Evolutionary conservation across 2,888 invertebrate species (phyloP), one percentile per base, ranked within the genome.

Genomic region (Tryphoninae sp.): DNA sequence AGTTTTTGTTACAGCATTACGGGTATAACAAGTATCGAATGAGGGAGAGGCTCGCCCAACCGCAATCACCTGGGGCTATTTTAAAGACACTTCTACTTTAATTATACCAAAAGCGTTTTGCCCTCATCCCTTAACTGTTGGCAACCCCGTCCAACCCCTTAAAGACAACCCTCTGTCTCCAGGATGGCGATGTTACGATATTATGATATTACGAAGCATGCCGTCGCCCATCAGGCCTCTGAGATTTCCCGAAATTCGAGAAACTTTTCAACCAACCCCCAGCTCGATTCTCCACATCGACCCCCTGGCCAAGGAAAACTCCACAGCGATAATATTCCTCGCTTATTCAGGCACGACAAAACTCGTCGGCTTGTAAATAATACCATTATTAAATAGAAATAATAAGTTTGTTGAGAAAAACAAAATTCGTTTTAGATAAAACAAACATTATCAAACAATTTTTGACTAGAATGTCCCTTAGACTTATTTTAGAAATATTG

Each of bases 41-140:
- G 19, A 40, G 55, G 22, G 64, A 53, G 45, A 55, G 19, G 22
- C 55, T 49, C 22, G 51, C 55, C 69, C 77, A 62, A 72, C 78
- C 85, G 86, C 86, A 86, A 90, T 89, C 87, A 89, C 91, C 89
- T 81, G 87, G 80, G 89, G 90, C 90, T 89, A 88, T 90, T 90
- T 89, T 89, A 89, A 90, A 90, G 90, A 89, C 88, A 88, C 88
- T 90, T 91, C 87, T 83, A 89, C 89, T 90, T 91, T 91, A 91
- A 91, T 91, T 91, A 90, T 88, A 88, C 87, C 86, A 83, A 88
- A 87, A 83, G 72, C 73, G 65, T 69, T 79, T 65, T 73, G 71
- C 9, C 19, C 55, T 59, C 22, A 13, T n/a, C 40, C 40, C 40
- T 42, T 33, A 9, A 16, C 9, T 55, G 9, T 71, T 22, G 55